Evolutionary conservation across 30 jellyfish, hydroid and myxozoan genomes (phyloP).

Genomic region (Phacellophora camtschatica): DNA sequence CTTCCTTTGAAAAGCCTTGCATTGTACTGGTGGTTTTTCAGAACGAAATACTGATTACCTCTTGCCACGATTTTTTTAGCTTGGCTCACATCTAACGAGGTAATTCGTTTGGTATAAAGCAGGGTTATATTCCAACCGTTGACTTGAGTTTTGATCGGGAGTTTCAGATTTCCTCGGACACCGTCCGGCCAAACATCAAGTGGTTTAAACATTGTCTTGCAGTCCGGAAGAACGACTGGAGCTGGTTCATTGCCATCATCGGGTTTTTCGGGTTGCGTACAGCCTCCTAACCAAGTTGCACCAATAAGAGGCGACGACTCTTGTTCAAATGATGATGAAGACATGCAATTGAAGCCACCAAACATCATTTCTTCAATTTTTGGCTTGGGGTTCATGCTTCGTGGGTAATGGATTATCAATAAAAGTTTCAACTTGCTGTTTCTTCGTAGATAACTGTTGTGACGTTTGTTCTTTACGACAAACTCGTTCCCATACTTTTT

Average conservation of each 20-base stretch:
- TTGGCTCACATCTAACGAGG: conserved; percentile 46
- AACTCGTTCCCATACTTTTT: not conserved
- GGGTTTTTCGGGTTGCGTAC: no score
- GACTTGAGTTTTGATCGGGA: conserved; percentile 24
- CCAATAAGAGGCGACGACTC: conserved; percentile 12
- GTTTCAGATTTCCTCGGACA: conserved; percentile 22
- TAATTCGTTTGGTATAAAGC: not conserved
- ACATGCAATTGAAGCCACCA: not conserved
- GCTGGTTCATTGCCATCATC: not conserved
- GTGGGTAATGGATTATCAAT: not conserved
- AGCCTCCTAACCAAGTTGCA: conserved; percentile 29
- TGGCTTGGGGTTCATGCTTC: not conserved
- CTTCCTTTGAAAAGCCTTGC: conserved; percentile 16
- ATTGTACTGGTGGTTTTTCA: conserved; percentile 14
- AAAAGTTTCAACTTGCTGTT: not conserved
- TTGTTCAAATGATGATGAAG: not conserved
- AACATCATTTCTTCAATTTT: not conserved
- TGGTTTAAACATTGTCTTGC: conserved; percentile 7
- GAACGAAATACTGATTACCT: conserved; percentile 8
- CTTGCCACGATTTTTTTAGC: conserved; percentile 29
- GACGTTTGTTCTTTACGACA: not conserved
- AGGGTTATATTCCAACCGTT: conserved; percentile 58
- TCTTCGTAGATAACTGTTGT: not conserved
- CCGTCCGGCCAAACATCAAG: conserved; percentile 59
- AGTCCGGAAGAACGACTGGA: conserved; percentile 24